A percentile compares a stretch with the other conserved stretches of the same genome.
phyloP scores from a whole-genome alignment of 37 sponge, comb jelly and placozoan species.

The Spongilla lacustris region DNA sequence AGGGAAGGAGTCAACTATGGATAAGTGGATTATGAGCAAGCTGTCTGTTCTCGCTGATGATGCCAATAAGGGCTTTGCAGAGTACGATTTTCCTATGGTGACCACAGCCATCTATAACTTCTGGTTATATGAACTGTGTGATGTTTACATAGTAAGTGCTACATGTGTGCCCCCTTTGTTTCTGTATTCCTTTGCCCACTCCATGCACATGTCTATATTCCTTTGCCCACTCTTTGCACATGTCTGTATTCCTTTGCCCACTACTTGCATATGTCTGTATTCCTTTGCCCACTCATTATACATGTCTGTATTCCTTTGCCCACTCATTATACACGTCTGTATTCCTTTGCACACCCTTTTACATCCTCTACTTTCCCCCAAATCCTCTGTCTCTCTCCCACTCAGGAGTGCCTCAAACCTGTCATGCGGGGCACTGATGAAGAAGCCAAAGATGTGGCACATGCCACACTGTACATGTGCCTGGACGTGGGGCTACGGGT shows the following conservation, averaged over 20 bases:
- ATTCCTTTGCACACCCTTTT: too few relatives aligned
- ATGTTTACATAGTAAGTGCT: slow-evolving; percentile 89
- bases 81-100: slow-evolving; percentile 86
- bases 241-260: too few relatives aligned
- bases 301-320: too few relatives aligned
- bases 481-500: slow-evolving; percentile 91
- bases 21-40: slow-evolving; percentile 93
- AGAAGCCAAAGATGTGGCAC: slow-evolving; percentile 35
- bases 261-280: too few relatives aligned
- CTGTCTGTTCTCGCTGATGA: slow-evolving; percentile 76
- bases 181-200: neutral
- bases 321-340: too few relatives aligned
- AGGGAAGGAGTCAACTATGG: slow-evolving; percentile 75
- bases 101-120: slow-evolving; percentile 98
- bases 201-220: too few relatives aligned
- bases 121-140: slow-evolving; percentile 99
- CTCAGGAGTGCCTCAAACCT: slow-evolving; percentile 86
- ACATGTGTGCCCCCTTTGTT: too few relatives aligned
- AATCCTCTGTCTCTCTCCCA: neutral
- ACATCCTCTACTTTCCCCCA: too few relatives aligned
- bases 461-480: slow-evolving; percentile 92
- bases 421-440: slow-evolving; percentile 73
- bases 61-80: slow-evolving; percentile 81
- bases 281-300: too few relatives aligned
- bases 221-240: neutral